Conservation (phyloP, 1,140 invertebrate species). For the Agrypnia vestita region DNA sequence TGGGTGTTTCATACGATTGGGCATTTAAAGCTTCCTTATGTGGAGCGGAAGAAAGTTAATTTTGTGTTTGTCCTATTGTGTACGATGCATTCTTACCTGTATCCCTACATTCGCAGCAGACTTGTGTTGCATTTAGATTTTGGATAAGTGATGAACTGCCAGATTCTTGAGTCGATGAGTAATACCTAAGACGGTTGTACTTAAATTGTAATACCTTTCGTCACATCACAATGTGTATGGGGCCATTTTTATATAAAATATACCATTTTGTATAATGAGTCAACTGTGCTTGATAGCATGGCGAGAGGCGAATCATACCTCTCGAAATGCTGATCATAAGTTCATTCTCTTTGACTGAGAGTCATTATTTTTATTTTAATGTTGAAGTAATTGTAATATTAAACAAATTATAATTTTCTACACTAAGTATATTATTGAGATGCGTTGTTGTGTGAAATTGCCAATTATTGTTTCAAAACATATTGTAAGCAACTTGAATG, state of each 20-base stretch:
- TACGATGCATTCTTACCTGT: constrained; percentile 38
- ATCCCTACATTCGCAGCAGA: constrained; percentile 13
- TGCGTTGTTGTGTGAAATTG: constrained; percentile 32
- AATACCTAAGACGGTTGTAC: constrained; percentile 36
- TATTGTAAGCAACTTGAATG: constrained; percentile 19
- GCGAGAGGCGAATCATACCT: constrained; percentile 31
- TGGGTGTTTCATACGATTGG: background rate
- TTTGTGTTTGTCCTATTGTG: constrained; percentile 24
- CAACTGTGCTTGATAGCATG: constrained; percentile 50
- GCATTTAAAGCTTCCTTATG: no score
- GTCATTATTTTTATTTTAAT: constrained; percentile 53
- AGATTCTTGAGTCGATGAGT: constrained; percentile 59
- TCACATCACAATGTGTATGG: constrained; percentile 25
- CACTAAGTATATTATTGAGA: constrained; percentile 10
- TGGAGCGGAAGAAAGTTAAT: background rate
- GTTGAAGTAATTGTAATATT: constrained; percentile 34
- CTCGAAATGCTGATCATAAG: constrained; percentile 51
- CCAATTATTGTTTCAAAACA: constrained; percentile 23
- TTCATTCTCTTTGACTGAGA: constrained; percentile 58
- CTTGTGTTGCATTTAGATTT: constrained; percentile 28
- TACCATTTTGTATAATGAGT: constrained; percentile 16
- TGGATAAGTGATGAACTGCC: constrained; percentile 54
- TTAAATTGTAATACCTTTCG: background rate
- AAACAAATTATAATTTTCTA: constrained; percentile 37
- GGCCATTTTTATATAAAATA: background rate